A percentile compares a stretch with the other conserved stretches of the same genome.
phyloP scores from a whole-genome alignment of 2,888 invertebrate genomes.

The Dasysyrphus tricinctus region DNA sequence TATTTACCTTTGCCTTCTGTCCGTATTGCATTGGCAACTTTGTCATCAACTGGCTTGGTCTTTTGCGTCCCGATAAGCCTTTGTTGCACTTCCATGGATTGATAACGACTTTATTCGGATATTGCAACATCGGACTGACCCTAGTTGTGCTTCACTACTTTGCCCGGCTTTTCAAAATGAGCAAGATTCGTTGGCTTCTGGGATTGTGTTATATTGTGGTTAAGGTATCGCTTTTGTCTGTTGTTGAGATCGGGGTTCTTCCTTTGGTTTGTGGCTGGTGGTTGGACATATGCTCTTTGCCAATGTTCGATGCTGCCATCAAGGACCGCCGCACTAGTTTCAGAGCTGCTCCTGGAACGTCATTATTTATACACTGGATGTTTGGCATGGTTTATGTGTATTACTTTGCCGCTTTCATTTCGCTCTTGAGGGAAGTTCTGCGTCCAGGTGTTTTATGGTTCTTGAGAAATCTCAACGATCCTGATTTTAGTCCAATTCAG shows the following conservation, averaged over 20 bases:
- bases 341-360: constrained; percentile 95
- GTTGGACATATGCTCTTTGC: constrained; percentile 98
- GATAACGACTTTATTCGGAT: constrained; percentile 96
- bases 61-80: constrained; percentile 82
- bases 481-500: constrained; percentile 99
- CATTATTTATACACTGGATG: constrained; percentile 99
- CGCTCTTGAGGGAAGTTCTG: constrained; percentile 95
- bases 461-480: constrained; percentile 98
- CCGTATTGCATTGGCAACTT: constrained; percentile 97
- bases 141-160: constrained; percentile 93
- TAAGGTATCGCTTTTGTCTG: constrained; percentile 95
- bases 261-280: constrained; percentile 99
- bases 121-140: constrained; percentile 93
- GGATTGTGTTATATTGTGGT: constrained; percentile 93
- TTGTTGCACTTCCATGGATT: constrained; percentile 96
- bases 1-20: constrained; percentile 97
- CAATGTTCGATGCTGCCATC: constrained; percentile 94
- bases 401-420: constrained; percentile 98
- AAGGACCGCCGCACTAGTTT: constrained; percentile 95
- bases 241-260: constrained; percentile 98
- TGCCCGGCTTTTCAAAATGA: constrained; percentile 91
- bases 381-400: constrained; percentile 99
- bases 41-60: constrained; percentile 89
- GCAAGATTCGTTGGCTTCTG: constrained; percentile 91
- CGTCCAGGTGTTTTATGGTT: constrained; percentile 99